Evolutionary conservation across 2,113 vertebrate species (phyloP).

Genomic region (pig (Sus scrofa)): T2T-Sscrofa CM000812.6:90869501-90870000

Average conservation of each 20-base stretch:
- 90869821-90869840: neutral
- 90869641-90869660: neutral
- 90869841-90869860: neutral
- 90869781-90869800: neutral
- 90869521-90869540: neutral
- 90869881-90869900: neutral
- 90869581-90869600: neutral
- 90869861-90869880: neutral
- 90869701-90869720: neutral
- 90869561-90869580: too few species aligned
- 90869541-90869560: neutral
- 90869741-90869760: neutral
- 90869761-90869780: neutral
- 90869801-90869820: neutral
- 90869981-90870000: too few species aligned
- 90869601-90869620: neutral
- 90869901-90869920: neutral
- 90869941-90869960: too few species aligned
- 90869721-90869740: accelerated
- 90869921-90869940: too few species aligned
- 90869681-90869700: neutral
- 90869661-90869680: neutral
- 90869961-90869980: too few species aligned
- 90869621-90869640: neutral
- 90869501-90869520: neutral